phyloP scores from a whole-genome alignment of 2,888 invertebrate genomes.

The Pammene fasciana region DNA sequence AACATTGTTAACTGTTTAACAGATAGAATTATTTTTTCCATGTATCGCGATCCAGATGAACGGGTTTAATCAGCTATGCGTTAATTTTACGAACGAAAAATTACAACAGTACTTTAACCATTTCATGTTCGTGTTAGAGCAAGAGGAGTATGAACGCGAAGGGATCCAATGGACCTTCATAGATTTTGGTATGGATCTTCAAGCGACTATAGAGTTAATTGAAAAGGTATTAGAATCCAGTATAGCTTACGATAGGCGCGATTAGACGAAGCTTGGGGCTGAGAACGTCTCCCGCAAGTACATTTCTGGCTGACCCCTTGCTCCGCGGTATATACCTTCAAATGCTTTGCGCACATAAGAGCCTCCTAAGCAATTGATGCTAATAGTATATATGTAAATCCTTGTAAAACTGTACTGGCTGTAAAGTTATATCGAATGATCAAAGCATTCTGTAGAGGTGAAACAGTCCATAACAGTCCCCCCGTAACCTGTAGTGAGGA shows the following conservation, averaged over 20 bases:
- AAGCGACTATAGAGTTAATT: conserved; percentile 94
- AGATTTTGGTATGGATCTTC: conserved; percentile 97
- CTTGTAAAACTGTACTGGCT: conserved; percentile 13
- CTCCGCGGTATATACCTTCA: conserved; percentile 42
- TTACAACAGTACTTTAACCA: conserved; percentile 98
- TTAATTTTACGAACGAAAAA: conserved; percentile 98
- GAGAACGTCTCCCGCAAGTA: conserved; percentile 47
- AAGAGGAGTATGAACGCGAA: conserved; percentile 97
- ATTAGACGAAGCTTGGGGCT: conserved; percentile 68
- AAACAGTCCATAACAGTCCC: background rate
- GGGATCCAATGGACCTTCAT: conserved; percentile 96
- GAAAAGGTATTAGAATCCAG: conserved; percentile 89
- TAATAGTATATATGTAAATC: conserved; percentile 20
- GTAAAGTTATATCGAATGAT: conserved; percentile 6
- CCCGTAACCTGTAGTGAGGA: background rate
- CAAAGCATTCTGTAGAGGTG: conserved; percentile 1
- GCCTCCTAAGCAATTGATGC: conserved; percentile 3
- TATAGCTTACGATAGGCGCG: conserved; percentile 62
- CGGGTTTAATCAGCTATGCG: conserved; percentile 97
- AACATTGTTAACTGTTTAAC: conserved; percentile 49
- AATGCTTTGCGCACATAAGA: conserved; percentile 36
- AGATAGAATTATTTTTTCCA: conserved; percentile 63
- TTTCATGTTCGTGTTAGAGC: conserved; percentile 97
- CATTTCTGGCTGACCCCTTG: conserved; percentile 58
- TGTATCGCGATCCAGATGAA: conserved; percentile 87